phyloP scores from a whole-genome alignment of 2,888 invertebrate genomes.

The Tanytarsus gracilentus region DNA sequence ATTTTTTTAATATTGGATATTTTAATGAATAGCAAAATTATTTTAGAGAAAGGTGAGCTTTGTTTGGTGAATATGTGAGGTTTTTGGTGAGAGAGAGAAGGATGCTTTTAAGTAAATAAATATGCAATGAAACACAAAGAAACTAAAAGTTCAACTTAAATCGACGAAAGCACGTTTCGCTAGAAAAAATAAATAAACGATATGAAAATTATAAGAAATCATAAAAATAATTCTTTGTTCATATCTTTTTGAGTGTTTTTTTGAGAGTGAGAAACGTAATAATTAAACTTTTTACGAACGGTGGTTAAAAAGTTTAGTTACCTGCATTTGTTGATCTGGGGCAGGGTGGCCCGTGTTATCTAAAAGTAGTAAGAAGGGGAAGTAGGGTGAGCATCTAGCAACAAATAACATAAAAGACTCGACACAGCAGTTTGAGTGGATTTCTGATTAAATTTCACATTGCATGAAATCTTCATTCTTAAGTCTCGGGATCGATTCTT shows the following conservation, averaged over 20 bases:
- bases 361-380: slow-evolving; percentile 78
- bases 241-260: slow-evolving; percentile 18
- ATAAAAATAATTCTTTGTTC: slow-evolving; percentile 9
- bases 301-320: slow-evolving; percentile 42
- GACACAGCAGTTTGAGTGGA: slow-evolving; percentile 40
- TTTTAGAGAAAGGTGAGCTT: no score
- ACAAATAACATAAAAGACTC: slow-evolving; percentile 70
- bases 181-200: neutral
- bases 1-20: no score
- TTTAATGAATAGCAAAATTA: no score
- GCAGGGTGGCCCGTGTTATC: slow-evolving; percentile 74
- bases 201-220: slow-evolving; percentile 2
- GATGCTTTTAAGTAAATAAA: neutral
- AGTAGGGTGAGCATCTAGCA: slow-evolving; percentile 89
- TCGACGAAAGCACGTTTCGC: slow-evolving; percentile 17
- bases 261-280: no score
- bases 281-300: slow-evolving; percentile 26
- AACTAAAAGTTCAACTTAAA: slow-evolving; percentile 1
- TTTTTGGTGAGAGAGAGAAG: neutral
- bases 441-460: neutral
- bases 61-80: slow-evolving; percentile 3
- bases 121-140: neutral
- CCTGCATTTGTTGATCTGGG: slow-evolving; percentile 65
- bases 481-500: no score
- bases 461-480: neutral